These are phyloP conservation scores for Salvator merianae DNA, from an alignment of 2,113 vertebrate genomes.

Conservation along the genomic window DNA sequence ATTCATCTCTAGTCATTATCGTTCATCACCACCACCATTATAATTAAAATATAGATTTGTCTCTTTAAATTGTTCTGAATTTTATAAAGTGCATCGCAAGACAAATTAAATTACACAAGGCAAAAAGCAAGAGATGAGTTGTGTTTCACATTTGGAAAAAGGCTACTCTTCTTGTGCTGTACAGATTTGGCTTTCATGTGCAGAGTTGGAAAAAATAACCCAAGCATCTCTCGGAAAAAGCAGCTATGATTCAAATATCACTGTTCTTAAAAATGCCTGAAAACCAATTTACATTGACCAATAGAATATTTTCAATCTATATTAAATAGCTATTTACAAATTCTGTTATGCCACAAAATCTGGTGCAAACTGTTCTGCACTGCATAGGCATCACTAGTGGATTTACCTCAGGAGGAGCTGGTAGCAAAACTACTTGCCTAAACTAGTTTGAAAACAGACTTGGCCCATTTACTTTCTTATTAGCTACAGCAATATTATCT, in stretches of 20 bases:
- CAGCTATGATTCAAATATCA: conserved; percentile 18
- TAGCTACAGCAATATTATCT: neutral
- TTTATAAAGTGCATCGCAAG: conserved; percentile 12
- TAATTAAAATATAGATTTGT: conserved; percentile 37
- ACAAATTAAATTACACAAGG: conserved; percentile 23
- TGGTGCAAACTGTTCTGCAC: conserved; percentile 24
- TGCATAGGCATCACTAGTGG: neutral
- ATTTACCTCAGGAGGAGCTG: neutral
- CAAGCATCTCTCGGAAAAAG: neutral
- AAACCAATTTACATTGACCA: conserved; percentile 11
- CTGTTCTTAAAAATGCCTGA: conserved; percentile 3
- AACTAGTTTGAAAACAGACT: neutral
- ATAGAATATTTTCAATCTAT: conserved; percentile 9
- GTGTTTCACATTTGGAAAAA: conserved; percentile 41
- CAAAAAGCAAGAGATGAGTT: conserved; percentile 28
- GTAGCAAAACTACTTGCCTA: neutral
- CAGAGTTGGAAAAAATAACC: neutral
- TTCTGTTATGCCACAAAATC: conserved; percentile 4
- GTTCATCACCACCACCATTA: neutral
- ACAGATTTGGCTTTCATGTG: conserved; percentile 18
- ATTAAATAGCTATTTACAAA: conserved; percentile 38
- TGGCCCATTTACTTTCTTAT: neutral
- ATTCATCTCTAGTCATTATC: conserved; percentile 1
- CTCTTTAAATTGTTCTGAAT: conserved; percentile 19
- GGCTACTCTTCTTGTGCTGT: neutral